phyloP scores from a whole-genome alignment of 2,113 vertebrate species.

The Bubo scandiacus region DNA sequence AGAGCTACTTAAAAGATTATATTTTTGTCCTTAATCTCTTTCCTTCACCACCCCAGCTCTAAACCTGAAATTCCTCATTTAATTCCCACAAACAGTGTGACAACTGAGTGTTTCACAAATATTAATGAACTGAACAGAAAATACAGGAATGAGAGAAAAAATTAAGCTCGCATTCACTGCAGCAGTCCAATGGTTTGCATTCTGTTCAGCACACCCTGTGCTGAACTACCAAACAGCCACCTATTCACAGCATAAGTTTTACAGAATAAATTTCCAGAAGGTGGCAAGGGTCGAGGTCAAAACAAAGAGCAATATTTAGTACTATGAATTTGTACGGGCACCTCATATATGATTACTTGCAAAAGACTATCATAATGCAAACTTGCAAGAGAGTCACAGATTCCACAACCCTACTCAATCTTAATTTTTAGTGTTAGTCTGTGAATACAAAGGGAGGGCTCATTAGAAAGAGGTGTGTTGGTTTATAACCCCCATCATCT shows the following conservation, averaged over 20 bases:
- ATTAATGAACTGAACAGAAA: not conserved
- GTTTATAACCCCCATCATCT: not conserved
- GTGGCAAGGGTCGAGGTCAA: not conserved
- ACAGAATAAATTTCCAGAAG: not conserved
- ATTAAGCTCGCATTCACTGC: not conserved
- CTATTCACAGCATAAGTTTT: not conserved
- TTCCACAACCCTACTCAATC: not conserved
- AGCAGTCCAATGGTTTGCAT: not conserved
- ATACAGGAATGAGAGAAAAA: not conserved
- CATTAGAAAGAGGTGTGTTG: not conserved
- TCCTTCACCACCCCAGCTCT: not conserved
- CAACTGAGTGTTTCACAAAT: not conserved
- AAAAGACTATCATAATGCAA: not conserved
- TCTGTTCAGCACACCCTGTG: not conserved
- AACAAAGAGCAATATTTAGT: not conserved
- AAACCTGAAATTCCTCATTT: not conserved
- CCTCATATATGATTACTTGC: not conserved
- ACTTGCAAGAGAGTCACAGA: not conserved
- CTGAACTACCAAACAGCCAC: too few relatives aligned
- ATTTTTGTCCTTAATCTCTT: not conserved
- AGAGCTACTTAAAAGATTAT: not conserved
- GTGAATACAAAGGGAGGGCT: not conserved
- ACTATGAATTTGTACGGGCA: accelerated
- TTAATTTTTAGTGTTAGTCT: not conserved
- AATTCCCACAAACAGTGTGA: not conserved